Base-by-base conservation (phyloP, 2,113 vertebrate genomes). In the Pseudorectes ferrugineus region DNA sequence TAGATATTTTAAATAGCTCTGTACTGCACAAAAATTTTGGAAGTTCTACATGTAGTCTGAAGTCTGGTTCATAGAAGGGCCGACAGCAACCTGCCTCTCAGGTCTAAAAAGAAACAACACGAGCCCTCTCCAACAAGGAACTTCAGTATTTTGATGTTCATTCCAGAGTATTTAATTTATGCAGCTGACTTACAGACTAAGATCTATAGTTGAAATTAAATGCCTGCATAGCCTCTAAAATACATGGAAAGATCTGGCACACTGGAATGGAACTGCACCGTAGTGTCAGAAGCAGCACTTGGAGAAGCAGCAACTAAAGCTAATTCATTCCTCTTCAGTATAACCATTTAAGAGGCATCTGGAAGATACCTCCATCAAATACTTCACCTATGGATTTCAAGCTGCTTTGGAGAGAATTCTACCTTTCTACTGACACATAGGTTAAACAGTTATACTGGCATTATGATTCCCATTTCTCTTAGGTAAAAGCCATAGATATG, bases 61-160 rank as follows among this genome's bases (percentile, higher is more conserved):
- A 78, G 24, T n/a, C 3, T 78, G 52, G 8, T 35, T 71, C 4
- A 5, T 13, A 33, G 40, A 45, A 81, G 18, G 40, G 23, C 26
- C 86, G n/a, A 86, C 3, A 70, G 38, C n/a, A 86, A 89, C 10
- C 14, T 75, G 63, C 42, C 21, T 62, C 36, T 91, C 33, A 45
- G 21, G 20, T n/a, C 58, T 19, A 51, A 22, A 62, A 54, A 54
- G 72, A 77, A 72, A 79, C 0, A 1, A 57, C 0, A 3, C 22
- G 22, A 62, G 63, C 2, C 3, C 2, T 11, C 23, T 36, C 12
- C 24, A 86, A 28, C 9, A 73, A 62, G 26, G 16, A 71, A 48
- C 33, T 62, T 84, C 38, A 42, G 14, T 49, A 75, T 42, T 92
- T 45, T 89, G 23, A 45, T 35, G 7, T n/a, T 78, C 38, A 62